These are phyloP conservation scores for Calyptomena viridis DNA, from an alignment of 2,113 vertebrate genomes.

Conservation along the genomic window DNA sequence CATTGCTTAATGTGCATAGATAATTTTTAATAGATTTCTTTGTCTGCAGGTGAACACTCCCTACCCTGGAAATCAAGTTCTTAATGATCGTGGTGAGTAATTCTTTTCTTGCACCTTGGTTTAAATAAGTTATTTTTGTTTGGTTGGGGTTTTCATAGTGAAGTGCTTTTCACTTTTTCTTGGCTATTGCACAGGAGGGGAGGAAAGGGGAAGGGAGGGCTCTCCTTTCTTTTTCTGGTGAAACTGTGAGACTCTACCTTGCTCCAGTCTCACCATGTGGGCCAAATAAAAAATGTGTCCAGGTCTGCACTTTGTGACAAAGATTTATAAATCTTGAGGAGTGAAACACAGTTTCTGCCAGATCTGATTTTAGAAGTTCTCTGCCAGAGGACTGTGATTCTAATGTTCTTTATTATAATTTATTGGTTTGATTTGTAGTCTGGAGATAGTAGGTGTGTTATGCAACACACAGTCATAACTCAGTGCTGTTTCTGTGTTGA, in stretches of 20 bases:
- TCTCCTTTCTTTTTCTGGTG: neutral
- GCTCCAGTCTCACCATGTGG: neutral
- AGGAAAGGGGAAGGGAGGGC: neutral
- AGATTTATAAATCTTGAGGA: neutral
- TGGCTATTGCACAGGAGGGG: neutral
- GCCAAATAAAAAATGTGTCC: neutral
- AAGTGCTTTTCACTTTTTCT: neutral
- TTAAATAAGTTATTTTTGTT: neutral
- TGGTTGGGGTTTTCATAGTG: neutral
- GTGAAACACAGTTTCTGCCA: neutral
- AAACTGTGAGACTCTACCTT: neutral
- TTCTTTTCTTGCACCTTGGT: neutral
- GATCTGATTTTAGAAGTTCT: neutral
- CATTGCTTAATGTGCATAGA: neutral
- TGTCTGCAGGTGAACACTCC: constrained; percentile 51
- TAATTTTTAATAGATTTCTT: neutral
- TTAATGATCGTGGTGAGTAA: constrained; percentile 49
- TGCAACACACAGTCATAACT: neutral
- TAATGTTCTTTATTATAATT: neutral
- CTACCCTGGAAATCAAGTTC: constrained; percentile 41
- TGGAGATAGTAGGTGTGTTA: neutral
- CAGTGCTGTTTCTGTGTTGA: neutral
- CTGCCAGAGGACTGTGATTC: neutral
- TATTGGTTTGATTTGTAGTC: neutral
- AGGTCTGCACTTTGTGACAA: neutral